Evolutionary conservation across 2,888 invertebrate species (phyloP).

Genomic region (Zaprionus lineosus): DNA sequence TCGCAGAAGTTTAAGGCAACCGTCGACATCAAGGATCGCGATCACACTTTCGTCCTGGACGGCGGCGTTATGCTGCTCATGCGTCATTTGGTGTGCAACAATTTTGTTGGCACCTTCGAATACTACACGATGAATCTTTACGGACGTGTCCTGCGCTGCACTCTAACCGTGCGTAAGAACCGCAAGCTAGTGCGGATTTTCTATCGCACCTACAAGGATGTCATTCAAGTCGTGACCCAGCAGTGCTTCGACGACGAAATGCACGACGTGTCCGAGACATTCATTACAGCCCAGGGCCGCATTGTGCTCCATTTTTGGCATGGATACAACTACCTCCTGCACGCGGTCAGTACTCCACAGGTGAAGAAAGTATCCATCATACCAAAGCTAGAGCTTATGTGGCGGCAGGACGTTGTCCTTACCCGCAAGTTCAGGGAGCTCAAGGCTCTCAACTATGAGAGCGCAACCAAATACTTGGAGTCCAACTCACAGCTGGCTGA

Average conservation of each 20-base stretch:
- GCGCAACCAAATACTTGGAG: conserved; percentile 62
- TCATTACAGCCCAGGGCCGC: conserved; percentile 62
- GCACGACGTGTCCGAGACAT: conserved; percentile 78
- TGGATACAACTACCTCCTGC: conserved; percentile 74
- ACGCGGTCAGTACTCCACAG: conserved; percentile 63
- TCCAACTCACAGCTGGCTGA: conserved; percentile 71
- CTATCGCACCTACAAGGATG: conserved; percentile 69
- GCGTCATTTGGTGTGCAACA: conserved; percentile 72
- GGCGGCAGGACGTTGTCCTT: conserved; percentile 64
- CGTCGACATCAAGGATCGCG: conserved; percentile 74
- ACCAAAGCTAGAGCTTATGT: conserved; percentile 75
- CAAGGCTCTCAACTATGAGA: conserved; percentile 70
- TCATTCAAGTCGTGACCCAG: conserved; percentile 63
- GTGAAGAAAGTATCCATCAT: conserved; percentile 52
- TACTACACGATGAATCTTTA: conserved; percentile 77
- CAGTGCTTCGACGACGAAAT: conserved; percentile 76
- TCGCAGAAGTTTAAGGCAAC: conserved; percentile 70
- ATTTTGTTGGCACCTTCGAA: conserved; percentile 69
- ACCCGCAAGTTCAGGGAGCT: conserved; percentile 51
- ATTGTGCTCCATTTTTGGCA: conserved; percentile 79
- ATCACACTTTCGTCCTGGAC: conserved; percentile 74
- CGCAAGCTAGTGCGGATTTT: conserved; percentile 71
- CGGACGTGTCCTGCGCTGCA: conserved; percentile 72
- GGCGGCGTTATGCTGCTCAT: conserved; percentile 79
- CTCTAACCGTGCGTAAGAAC: conserved; percentile 59